A percentile compares a stretch with the other conserved stretches of the same genome.
Conservation (phyloP, 2,797 vertebrate genomes). For the Gobionotothen gibberifrons region DNA sequence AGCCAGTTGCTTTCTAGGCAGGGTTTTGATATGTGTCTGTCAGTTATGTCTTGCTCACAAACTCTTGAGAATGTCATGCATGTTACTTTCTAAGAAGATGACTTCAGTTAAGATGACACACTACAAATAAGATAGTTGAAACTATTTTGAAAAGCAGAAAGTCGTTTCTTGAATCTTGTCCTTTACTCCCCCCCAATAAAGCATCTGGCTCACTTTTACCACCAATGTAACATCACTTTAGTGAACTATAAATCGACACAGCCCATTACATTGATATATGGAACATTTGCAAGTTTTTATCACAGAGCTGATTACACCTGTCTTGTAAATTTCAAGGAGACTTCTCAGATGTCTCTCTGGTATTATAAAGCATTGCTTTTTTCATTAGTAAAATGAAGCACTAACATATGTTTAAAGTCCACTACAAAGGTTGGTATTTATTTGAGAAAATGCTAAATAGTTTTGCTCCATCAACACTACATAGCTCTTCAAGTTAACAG, state of each 20-base stretch:
- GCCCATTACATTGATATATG: constrained; percentile 58
- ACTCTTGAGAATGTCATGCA: constrained; percentile 17
- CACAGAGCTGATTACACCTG: constrained; percentile 50
- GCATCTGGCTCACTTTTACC: constrained; percentile 43
- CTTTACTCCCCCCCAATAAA: constrained; percentile 45
- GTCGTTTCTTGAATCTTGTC: constrained; percentile 19
- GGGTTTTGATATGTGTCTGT: constrained; percentile 14
- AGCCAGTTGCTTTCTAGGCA: not conserved
- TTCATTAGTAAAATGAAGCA: constrained; percentile 29
- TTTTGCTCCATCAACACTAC: constrained; percentile 20
- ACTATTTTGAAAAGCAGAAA: constrained; percentile 38
- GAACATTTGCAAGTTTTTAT: constrained; percentile 60
- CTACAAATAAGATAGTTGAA: constrained; percentile 41
- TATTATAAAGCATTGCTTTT: constrained; percentile 35
- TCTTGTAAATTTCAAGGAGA: constrained; percentile 61
- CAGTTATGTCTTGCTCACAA: constrained; percentile 4
- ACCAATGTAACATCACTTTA: constrained; percentile 35
- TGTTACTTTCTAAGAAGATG: not conserved
- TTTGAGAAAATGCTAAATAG: constrained; percentile 21
- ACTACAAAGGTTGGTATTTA: constrained; percentile 24
- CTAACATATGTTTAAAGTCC: constrained; percentile 24
- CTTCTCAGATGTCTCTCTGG: constrained; percentile 37
- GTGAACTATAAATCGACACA: constrained; percentile 59
- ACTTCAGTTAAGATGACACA: constrained; percentile 3
- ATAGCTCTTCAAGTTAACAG: constrained; percentile 24